These are phyloP conservation scores for Xenus cinereus DNA, from an alignment of 2,113 vertebrate species.

Conservation along the genomic window DNA sequence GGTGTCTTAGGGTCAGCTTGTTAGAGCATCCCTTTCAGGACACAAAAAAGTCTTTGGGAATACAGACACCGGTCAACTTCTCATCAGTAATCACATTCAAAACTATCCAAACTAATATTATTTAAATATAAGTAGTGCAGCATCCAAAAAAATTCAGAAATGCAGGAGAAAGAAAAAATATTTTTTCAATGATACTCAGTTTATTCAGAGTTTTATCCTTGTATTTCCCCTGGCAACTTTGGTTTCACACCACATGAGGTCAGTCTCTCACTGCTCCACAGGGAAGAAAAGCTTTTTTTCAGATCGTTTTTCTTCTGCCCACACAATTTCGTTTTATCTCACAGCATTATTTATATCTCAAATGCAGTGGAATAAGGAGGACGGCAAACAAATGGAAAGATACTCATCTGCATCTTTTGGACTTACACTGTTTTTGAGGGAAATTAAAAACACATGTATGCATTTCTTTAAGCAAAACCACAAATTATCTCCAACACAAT, in stretches of 20 bases:
- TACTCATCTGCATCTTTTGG: background rate
- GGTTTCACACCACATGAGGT: slow-evolving; percentile 56
- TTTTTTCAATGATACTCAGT: background rate
- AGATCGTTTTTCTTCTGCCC: background rate
- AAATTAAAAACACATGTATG: background rate
- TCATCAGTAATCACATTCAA: background rate
- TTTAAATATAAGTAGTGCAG: background rate
- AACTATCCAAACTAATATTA: background rate
- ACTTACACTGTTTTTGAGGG: background rate
- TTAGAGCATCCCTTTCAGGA: background rate
- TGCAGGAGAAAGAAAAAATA: background rate
- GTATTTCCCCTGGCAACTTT: background rate
- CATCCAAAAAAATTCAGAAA: background rate
- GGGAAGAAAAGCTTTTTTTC: background rate
- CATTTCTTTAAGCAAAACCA: background rate
- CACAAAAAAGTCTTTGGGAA: background rate
- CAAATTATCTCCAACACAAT: background rate
- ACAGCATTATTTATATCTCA: background rate
- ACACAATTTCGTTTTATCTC: background rate
- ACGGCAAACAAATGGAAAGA: background rate
- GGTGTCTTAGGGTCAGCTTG: slow-evolving; percentile 8
- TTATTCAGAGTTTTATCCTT: background rate
- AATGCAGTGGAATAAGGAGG: background rate
- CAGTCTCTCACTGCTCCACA: slow-evolving; percentile 49
- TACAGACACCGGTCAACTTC: background rate